These are phyloP conservation scores for Coelopa frigida DNA, from an alignment of 1,140 invertebrate species.

Conservation along the genomic window DNA sequence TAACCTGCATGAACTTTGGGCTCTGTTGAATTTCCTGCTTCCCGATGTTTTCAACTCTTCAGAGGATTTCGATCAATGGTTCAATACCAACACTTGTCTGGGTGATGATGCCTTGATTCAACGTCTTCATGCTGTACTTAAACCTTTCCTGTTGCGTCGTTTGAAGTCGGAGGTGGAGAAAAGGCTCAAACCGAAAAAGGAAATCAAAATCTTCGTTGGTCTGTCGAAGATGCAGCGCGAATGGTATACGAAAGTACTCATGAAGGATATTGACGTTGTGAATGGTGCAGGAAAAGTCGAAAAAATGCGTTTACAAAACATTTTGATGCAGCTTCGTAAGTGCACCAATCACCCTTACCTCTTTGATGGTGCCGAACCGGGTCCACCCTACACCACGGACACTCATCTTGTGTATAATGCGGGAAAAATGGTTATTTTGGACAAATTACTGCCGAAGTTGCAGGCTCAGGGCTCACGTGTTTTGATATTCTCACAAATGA, in stretches of 20 bases:
- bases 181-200: constrained; percentile 92
- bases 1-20: constrained; percentile 98
- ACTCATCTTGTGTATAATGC: constrained; percentile 93
- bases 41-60: constrained; percentile 98
- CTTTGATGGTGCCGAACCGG: constrained; percentile 98
- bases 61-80: constrained; percentile 97
- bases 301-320: constrained; percentile 97
- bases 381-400: constrained; percentile 98
- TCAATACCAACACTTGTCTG: constrained; percentile 91
- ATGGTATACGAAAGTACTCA: constrained; percentile 97
- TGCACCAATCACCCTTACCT: constrained; percentile 98
- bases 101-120: constrained; percentile 88
- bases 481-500: constrained; percentile 99
- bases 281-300: constrained; percentile 97
- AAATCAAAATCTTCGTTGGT: constrained; percentile 91
- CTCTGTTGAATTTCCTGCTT: constrained; percentile 93
- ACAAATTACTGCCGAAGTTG: constrained; percentile 90
- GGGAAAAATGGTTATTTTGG: constrained; percentile 94
- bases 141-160: constrained; percentile 92
- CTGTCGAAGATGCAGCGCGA: constrained; percentile 99
- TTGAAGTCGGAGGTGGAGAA: constrained; percentile 99
- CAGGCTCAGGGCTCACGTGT: constrained; percentile 90
- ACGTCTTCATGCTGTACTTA: constrained; percentile 87
- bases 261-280: constrained; percentile 98
- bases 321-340: constrained; percentile 97